Evolutionary conservation across 35 echinoderm and acorn worm genomes (phyloP).

Genomic region (Holothuria glaberrima): DNA sequence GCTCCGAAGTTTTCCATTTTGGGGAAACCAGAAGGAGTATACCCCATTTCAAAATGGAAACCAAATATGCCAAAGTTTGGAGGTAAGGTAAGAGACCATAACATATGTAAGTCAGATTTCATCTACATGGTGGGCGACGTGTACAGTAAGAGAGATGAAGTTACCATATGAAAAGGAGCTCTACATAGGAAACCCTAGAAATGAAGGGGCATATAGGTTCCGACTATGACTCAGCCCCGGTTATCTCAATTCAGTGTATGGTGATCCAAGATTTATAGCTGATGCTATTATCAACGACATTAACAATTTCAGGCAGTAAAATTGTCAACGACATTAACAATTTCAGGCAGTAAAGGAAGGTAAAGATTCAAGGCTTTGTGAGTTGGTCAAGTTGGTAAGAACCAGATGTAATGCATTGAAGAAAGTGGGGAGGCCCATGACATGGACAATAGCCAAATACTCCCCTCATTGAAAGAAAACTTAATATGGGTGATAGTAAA

Average conservation of each 20-base stretch:
- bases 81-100: constrained; percentile 69
- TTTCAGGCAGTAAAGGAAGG: constrained; percentile 59
- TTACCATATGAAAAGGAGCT: constrained; percentile 30
- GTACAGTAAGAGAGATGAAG: constrained; percentile 59
- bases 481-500: constrained; percentile 61
- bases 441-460: constrained; percentile 65
- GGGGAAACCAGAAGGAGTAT: no score
- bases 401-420: constrained; percentile 52
- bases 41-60: constrained; percentile 47
- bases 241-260: constrained; percentile 77
- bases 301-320: constrained; percentile 55
- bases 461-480: constrained; percentile 55
- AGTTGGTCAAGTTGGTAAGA: constrained; percentile 66
- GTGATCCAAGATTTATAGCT: constrained; percentile 57
- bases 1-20: no score
- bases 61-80: constrained; percentile 70
- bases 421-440: constrained; percentile 50
- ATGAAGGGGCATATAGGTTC: constrained; percentile 56
- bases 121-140: background rate
- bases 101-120: constrained; percentile 68
- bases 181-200: constrained; percentile 66
- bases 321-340: constrained; percentile 65
- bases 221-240: constrained; percentile 66
- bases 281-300: constrained; percentile 72
- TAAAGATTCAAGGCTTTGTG: constrained; percentile 80